phyloP scores from a whole-genome alignment of 2,888 invertebrate genomes.

The Euphydryas editha region DNA sequence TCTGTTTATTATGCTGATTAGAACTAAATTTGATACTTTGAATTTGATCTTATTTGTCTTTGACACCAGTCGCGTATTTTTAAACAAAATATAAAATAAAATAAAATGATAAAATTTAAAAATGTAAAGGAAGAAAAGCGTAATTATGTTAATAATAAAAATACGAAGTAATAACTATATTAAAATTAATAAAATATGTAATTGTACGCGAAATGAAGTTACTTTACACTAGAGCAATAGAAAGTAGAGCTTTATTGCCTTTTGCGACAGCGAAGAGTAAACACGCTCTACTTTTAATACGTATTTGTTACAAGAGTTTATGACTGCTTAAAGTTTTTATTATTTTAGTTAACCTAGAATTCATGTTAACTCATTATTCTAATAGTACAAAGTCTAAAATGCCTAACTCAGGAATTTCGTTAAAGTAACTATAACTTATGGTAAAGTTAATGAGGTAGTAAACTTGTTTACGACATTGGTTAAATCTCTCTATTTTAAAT shows the following conservation, averaged over 20 bases:
- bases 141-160: too few relatives aligned
- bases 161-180: background rate
- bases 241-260: constrained; percentile 62
- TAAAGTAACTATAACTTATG: background rate
- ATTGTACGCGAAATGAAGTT: constrained; percentile 32
- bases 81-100: too few relatives aligned
- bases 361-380: constrained; percentile 1
- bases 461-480: background rate
- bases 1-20: too few relatives aligned
- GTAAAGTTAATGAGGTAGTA: background rate
- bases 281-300: constrained; percentile 46
- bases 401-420: background rate
- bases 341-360: constrained; percentile 31
- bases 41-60: too few relatives aligned
- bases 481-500: background rate
- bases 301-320: constrained; percentile 31
- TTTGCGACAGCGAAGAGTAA: constrained; percentile 48
- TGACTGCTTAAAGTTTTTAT: constrained; percentile 35
- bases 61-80: too few relatives aligned
- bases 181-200: background rate
- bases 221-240: constrained; percentile 50
- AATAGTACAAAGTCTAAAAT: constrained; percentile 24
- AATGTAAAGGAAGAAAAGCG: too few relatives aligned
- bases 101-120: too few relatives aligned
- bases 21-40: too few relatives aligned